Percentiles rank a stretch among this genome's conserved stretches.
Conservation (phyloP, 2,113 vertebrate genomes). For the Psammodynastes pulverulentus region DNA sequence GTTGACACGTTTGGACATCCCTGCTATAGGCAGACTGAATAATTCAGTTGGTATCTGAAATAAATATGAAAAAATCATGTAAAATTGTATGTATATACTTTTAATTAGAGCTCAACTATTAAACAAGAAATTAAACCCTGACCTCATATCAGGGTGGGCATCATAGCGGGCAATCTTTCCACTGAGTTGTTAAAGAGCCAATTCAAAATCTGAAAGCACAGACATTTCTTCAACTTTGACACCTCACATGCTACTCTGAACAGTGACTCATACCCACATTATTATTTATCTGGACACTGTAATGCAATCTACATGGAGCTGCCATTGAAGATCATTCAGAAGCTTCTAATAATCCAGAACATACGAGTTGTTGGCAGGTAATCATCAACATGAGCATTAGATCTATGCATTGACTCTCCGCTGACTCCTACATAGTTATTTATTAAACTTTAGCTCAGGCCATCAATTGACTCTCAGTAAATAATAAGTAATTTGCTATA, state of each 20-base stretch:
- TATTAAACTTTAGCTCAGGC: background rate
- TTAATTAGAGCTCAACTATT: background rate
- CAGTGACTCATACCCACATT: background rate
- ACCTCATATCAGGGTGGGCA: background rate
- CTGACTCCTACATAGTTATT: background rate
- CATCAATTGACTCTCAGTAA: background rate
- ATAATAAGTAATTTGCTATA: background rate
- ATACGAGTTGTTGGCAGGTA: background rate
- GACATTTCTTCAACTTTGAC: background rate
- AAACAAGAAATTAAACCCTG: background rate
- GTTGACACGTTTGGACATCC: too few species aligned
- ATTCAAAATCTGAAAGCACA: background rate
- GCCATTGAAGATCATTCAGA: background rate
- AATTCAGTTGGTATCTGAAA: background rate
- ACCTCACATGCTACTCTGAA: background rate
- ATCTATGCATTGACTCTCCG: background rate
- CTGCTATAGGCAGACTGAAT: background rate
- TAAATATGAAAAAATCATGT: background rate
- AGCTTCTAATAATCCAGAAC: background rate
- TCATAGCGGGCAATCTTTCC: background rate
- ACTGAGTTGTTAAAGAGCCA: background rate
- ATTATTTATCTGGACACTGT: background rate
- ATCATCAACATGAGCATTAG: background rate
- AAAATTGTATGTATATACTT: background rate
- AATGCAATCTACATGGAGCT: background rate